Base-by-base conservation (phyloP, 1,140 invertebrate genomes). In the Bombus waltoni region DNA sequence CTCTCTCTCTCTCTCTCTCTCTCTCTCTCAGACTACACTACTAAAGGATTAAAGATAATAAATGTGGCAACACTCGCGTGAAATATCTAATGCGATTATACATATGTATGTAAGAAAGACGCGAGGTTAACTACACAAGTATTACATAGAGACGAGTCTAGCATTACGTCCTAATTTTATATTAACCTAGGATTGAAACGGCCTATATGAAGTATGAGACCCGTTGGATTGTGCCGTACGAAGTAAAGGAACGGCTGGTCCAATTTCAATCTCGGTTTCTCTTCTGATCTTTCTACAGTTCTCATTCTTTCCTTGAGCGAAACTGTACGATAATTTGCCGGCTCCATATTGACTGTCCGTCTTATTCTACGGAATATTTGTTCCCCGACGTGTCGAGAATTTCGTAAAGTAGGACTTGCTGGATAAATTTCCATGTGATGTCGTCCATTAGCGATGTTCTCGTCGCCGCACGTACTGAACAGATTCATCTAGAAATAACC, bases 171-270 rank as follows among this genome's bases (percentile, higher is more conserved):
- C 28, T 72, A 42, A 28, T 28, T 72, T 72, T 79, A 97, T 93
- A 98, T 92, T 91, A 98, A 96, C 94, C 97, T 96, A 25, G 97
- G 98, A 94, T 98, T 98, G 94, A 98, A 98, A 92, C 97, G 96
- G 71, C 98, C 98, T 96, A 98, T 97, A 92, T 98, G 97, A 62
- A 98, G 95, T 90, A 98, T 98, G 94, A 98, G 96, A 84, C 98
- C 98, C 13, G 97, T 97, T 5, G 98, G 98, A 94, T 98, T 98
- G 92, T 98, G 98, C 91, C 98, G 96, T 25, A 98, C 97, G 87
- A 98, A 97, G 92, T 97, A 98, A 9, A 98, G 95, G 95, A 98
- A 98, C 2, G 98, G 98, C 91, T 97, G 96, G 87, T 98, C 98
- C 90, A 98, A 97, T 90, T 97, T 96, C 86, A 98, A 95, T 91